Evolutionary conservation across 2,797 vertebrate species (phyloP).

Genomic region (Aldrovandia affinis): DNA sequence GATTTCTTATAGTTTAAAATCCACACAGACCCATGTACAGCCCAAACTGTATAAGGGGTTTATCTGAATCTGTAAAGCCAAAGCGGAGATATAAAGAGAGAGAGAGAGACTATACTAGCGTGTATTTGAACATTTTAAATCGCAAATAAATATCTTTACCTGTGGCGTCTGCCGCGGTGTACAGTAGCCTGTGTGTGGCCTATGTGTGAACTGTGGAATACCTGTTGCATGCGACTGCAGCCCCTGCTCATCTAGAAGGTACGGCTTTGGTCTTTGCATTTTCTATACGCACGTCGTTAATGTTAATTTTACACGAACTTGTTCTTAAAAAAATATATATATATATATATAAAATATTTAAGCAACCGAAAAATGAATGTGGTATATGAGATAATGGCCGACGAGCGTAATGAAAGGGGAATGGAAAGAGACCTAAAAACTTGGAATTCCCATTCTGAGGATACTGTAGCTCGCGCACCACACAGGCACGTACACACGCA

Average conservation of each 20-base stretch:
- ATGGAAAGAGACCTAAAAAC: conserved; percentile 37
- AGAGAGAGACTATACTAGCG: conserved; percentile 66
- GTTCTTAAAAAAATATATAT: background rate
- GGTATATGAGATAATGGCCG: background rate
- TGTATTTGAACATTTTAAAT: conserved; percentile 63
- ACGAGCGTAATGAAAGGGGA: conserved; percentile 8
- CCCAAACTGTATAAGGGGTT: conserved; percentile 81
- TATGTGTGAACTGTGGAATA: conserved; percentile 45
- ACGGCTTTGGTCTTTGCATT: conserved; percentile 36
- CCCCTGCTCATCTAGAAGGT: conserved; percentile 54
- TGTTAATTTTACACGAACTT: background rate
- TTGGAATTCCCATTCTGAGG: conserved; percentile 33
- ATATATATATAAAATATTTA: background rate
- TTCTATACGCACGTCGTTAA: conserved; percentile 15
- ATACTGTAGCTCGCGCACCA: conserved; percentile 44
- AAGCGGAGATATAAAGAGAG: conserved; percentile 78
- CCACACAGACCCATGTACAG: conserved; percentile 69
- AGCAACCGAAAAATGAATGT: background rate
- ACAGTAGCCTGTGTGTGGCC: conserved; percentile 28
- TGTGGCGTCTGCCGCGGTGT: conserved; percentile 44
- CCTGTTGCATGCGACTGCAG: conserved; percentile 43
- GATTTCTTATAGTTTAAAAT: conserved; percentile 83
- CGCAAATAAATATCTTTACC: conserved; percentile 57
- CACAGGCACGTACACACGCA: conserved; percentile 43
- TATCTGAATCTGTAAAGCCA: conserved; percentile 75